phyloP scores from a whole-genome alignment of 1,140 invertebrate genomes.

The Dendrolimus kikuchii region DNA sequence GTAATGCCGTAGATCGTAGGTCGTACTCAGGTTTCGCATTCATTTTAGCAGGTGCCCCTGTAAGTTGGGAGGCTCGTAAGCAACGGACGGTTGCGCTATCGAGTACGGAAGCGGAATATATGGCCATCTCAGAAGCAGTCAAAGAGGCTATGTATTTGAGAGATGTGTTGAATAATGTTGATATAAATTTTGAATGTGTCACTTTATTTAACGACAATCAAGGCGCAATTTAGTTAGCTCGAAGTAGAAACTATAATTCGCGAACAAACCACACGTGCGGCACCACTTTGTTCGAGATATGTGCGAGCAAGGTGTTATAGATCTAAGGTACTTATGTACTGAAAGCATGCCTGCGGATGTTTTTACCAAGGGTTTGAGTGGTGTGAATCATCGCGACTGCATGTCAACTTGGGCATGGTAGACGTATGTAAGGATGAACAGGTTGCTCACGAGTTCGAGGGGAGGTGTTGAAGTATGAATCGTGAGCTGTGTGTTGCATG shows the following conservation, averaged over 20 bases:
- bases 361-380: conserved; percentile 16
- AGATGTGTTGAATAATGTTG: conserved; percentile 11
- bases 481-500: too few relatives aligned
- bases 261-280: conserved; percentile 17
- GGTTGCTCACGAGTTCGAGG: too few relatives aligned
- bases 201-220: conserved; percentile 22
- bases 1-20: conserved; percentile 28
- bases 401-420: conserved; percentile 15
- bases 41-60: conserved; percentile 18
- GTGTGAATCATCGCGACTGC: conserved; percentile 15
- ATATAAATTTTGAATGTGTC: conserved; percentile 13
- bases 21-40: conserved; percentile 33
- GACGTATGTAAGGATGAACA: too few relatives aligned
- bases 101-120: too few relatives aligned
- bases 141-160: conserved; percentile 11
- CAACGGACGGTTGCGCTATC: conserved; percentile 16
- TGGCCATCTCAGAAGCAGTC: too few relatives aligned
- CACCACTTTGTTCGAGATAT: conserved; percentile 23
- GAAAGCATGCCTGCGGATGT: conserved; percentile 20
- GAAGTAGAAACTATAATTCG: conserved; percentile 16
- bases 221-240: conserved; percentile 16
- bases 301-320: conserved; percentile 12
- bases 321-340: conserved; percentile 19
- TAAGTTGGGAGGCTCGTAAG: conserved; percentile 20
- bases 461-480: too few relatives aligned